phyloP scores from a whole-genome alignment of 2,797 vertebrate species.

The Perodicticus potto region DNA sequence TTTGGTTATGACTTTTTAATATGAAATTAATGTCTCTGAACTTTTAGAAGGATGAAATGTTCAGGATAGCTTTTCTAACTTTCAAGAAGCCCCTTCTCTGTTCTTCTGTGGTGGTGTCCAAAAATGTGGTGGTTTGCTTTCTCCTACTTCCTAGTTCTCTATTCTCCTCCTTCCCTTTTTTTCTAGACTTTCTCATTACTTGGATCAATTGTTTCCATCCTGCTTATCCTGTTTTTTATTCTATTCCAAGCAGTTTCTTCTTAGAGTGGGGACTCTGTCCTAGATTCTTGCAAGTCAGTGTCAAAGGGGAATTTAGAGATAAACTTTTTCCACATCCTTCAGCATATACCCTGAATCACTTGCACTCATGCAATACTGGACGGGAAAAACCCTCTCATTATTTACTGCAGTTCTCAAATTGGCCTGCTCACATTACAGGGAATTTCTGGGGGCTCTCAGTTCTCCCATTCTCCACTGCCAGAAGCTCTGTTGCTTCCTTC shows the following conservation, averaged over 20 bases:
- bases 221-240: neutral
- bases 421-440: neutral
- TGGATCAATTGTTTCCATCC: neutral
- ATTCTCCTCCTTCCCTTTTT: neutral
- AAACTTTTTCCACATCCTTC: neutral
- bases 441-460: neutral
- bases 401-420: neutral
- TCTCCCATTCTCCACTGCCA: neutral
- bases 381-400: neutral
- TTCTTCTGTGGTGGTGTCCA: neutral
- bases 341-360: neutral
- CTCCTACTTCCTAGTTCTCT: neutral
- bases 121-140: neutral
- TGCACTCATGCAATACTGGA: neutral
- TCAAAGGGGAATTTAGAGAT: neutral
- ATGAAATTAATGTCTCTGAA: neutral
- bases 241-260: conserved; percentile 21
- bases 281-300: neutral
- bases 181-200: neutral
- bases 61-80: neutral
- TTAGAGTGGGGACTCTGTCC: neutral
- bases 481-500: neutral
- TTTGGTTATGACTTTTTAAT: neutral
- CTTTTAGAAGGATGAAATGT: neutral
- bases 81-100: neutral